phyloP scores from a whole-genome alignment of 2,888 invertebrate genomes.

The Callinectes sapidus region DNA sequence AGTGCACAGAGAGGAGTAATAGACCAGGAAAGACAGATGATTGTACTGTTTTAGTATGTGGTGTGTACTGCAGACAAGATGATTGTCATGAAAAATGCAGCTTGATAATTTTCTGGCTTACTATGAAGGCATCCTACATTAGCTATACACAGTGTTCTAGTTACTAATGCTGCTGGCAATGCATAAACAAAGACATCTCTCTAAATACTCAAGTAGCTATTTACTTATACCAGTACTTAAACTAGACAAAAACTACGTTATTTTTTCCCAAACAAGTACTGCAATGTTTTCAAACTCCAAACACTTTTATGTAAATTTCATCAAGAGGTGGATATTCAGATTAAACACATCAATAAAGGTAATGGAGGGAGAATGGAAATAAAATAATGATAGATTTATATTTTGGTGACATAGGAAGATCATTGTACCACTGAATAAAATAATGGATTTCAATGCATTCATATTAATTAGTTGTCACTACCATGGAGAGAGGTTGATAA shows the following conservation, averaged over 20 bases:
- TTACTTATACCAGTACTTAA: not conserved
- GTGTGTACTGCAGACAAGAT: not conserved
- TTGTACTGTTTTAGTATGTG: not conserved
- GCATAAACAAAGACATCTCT: not conserved
- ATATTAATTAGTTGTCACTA: too few species aligned
- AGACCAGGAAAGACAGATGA: not conserved
- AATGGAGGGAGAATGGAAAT: not conserved
- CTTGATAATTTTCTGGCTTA: not conserved
- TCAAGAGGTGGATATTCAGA: not conserved
- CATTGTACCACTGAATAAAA: not conserved
- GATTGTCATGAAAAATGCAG: constrained; percentile 20
- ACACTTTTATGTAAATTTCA: not conserved
- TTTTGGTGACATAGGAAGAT: too few species aligned
- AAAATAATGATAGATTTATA: too few species aligned
- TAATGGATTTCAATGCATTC: not conserved
- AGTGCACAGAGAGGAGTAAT: not conserved
- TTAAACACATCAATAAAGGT: not conserved
- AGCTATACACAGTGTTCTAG: not conserved
- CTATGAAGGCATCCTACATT: not conserved
- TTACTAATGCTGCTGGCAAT: not conserved
- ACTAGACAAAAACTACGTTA: not conserved
- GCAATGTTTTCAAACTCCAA: not conserved
- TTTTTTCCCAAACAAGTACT: too few species aligned
- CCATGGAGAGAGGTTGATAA: too few species aligned
- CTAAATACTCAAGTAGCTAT: not conserved